phyloP scores from a whole-genome alignment of 2,888 invertebrate genomes.

The Dynastes hyllus region DNA sequence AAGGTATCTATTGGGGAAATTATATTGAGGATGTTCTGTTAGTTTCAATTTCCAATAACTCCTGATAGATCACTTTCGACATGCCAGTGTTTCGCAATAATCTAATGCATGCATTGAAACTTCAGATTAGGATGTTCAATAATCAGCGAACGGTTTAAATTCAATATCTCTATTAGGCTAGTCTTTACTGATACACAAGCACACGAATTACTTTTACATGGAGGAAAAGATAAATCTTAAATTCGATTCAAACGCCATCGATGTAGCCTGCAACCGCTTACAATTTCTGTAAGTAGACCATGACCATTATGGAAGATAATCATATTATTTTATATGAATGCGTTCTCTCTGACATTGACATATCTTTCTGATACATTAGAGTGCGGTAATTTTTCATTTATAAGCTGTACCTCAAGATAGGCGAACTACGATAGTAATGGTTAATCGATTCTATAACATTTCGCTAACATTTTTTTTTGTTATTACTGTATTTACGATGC shows the following conservation, averaged over 20 bases:
- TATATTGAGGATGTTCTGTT: no score
- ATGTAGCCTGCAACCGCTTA: not conserved
- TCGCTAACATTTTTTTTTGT: not conserved
- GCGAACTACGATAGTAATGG: slow-evolving; percentile 1
- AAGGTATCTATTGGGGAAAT: no score
- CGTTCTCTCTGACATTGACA: slow-evolving; percentile 19
- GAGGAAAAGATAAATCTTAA: no score
- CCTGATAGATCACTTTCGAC: no score
- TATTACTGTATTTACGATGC: not conserved
- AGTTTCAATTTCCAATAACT: no score
- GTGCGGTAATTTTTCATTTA: not conserved
- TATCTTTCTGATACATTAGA: slow-evolving; percentile 13
- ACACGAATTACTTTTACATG: no score
- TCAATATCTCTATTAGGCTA: no score
- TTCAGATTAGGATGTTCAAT: no score
- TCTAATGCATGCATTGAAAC: no score
- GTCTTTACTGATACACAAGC: no score
- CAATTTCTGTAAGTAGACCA: not conserved
- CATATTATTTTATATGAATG: not conserved
- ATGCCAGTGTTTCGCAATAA: no score
- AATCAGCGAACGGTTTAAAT: no score
- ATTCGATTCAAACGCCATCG: not conserved
- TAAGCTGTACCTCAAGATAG: not conserved
- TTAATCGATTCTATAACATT: slow-evolving; percentile 19
- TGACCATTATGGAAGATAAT: not conserved